Base-by-base conservation (phyloP, 1,140 invertebrate species). In the Lepidurus packardi region DNA sequence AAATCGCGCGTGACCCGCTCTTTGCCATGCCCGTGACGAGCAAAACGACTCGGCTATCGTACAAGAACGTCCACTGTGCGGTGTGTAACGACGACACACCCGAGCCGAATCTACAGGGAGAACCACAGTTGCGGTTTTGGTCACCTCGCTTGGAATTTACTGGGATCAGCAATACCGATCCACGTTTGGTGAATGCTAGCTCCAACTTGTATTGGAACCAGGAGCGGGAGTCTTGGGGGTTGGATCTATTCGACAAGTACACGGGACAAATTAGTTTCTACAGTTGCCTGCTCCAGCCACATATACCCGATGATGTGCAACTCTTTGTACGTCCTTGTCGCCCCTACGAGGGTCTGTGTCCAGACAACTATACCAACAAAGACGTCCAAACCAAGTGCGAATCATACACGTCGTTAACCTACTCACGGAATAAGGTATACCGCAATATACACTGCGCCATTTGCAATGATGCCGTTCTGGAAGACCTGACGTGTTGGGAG, bases 371-470 rank as follows among this genome's bases (percentile, higher is more conserved):
- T 84, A 83, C 79, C 0, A 82, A 85, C 45, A 79, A 80, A 1
- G 82, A 83, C n/a, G 82, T 82, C n/a, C 82, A 21, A 76, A 78
- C 16, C 78, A 77, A 76, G 7, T 86, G 86, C 79, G 81, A 82
- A 77, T 84, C 85, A 0, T 86, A 86, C 80, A 86, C 85, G 1
- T 83, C 86, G 0, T 83, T 87, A 5, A 84, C 87, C 7, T 86
- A 86, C 79, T 25, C 81, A 21, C 81, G 81, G 7, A 82, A 82
- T n/a, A 80, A 81, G 6, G 83, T 83, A 0, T 90, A 87, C 81
- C 83, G 86, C 79, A 90, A 90, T 80, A 81, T 85, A 0, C 88
- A 89, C 80, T 90, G 89, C 81, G 89, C 89, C 6, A 79, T 86
- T 10, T 90, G 89, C 81, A 88, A 90, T 80, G 81, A 84, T 24